These are phyloP conservation scores for Thyatira batis DNA, from an alignment of 2,888 invertebrate species.

Conservation along the genomic window DNA sequence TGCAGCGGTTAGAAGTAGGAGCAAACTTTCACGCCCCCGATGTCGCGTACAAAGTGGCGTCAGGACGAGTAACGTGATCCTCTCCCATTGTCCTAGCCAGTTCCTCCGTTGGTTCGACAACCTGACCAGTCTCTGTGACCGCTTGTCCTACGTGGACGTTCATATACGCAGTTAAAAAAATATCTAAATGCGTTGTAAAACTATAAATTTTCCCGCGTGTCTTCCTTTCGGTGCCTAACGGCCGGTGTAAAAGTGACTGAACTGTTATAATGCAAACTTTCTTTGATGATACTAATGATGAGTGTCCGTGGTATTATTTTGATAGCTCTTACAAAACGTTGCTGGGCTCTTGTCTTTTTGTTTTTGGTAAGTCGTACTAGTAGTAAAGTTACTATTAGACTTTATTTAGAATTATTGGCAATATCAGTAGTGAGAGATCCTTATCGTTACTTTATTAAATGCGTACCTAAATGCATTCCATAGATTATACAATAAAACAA, in stretches of 20 bases:
- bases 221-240: constrained; percentile 52
- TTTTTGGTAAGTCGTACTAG: constrained; percentile 70
- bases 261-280: constrained; percentile 55
- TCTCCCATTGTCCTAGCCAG: constrained; percentile 51
- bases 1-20: neutral
- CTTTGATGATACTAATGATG: constrained; percentile 68
- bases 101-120: constrained; percentile 64
- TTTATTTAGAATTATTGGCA: too few relatives aligned
- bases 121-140: constrained; percentile 72
- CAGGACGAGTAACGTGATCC: constrained; percentile 59
- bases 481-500: too few relatives aligned
- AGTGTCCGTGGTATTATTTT: constrained; percentile 80
- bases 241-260: constrained; percentile 34
- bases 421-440: neutral
- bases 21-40: constrained; percentile 61
- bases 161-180: constrained; percentile 35
- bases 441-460: neutral
- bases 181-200: constrained; percentile 53
- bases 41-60: constrained; percentile 60
- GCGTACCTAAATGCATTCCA: too few relatives aligned
- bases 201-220: constrained; percentile 25
- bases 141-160: constrained; percentile 69
- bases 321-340: constrained; percentile 79
- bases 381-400: constrained; percentile 10
- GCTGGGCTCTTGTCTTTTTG: constrained; percentile 76